Conservation (phyloP, 2,113 vertebrate species). For the Festucalex cinctus region DNA sequence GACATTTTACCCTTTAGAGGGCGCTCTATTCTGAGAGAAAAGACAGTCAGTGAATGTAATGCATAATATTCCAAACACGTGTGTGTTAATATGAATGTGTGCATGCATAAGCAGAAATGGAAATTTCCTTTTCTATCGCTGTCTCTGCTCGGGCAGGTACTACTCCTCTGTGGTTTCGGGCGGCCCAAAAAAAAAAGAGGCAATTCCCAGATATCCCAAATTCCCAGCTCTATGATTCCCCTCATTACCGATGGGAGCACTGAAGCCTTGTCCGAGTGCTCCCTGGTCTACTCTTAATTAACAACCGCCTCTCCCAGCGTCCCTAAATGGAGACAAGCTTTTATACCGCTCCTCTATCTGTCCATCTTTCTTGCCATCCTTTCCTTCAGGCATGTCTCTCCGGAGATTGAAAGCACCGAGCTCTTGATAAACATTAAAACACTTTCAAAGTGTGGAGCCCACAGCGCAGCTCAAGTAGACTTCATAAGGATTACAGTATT, state of each 20-base stretch:
- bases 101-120: slow-evolving; percentile 69
- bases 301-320: slow-evolving; percentile 46
- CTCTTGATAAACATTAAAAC: slow-evolving; percentile 48
- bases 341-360: slow-evolving; percentile 27
- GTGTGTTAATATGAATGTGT: slow-evolving; percentile 38
- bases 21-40: slow-evolving; percentile 60
- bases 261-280: slow-evolving; percentile 66
- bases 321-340: slow-evolving; percentile 52
- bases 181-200: slow-evolving; percentile 42
- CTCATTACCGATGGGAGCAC: slow-evolving; percentile 70
- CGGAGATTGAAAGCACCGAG: slow-evolving; percentile 39
- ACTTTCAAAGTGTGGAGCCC: slow-evolving; percentile 7
- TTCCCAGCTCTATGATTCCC: slow-evolving; percentile 76
- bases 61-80: slow-evolving; percentile 52
- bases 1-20: slow-evolving; percentile 57
- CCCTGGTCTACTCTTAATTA: slow-evolving; percentile 72
- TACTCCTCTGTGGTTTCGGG: slow-evolving; percentile 55
- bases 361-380: slow-evolving; percentile 32
- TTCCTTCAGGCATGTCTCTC: slow-evolving; percentile 29
- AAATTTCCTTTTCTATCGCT: slow-evolving; percentile 40
- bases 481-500: slow-evolving; percentile 21
- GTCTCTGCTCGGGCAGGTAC: slow-evolving; percentile 50
- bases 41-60: slow-evolving; percentile 50
- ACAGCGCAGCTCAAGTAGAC: slow-evolving; percentile 27
- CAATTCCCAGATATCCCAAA: slow-evolving; percentile 68